Percentiles rank a stretch among this genome's conserved stretches.
phyloP scores from a whole-genome alignment of 2,888 invertebrate genomes.

The Meteorus cinctellus region DNA sequence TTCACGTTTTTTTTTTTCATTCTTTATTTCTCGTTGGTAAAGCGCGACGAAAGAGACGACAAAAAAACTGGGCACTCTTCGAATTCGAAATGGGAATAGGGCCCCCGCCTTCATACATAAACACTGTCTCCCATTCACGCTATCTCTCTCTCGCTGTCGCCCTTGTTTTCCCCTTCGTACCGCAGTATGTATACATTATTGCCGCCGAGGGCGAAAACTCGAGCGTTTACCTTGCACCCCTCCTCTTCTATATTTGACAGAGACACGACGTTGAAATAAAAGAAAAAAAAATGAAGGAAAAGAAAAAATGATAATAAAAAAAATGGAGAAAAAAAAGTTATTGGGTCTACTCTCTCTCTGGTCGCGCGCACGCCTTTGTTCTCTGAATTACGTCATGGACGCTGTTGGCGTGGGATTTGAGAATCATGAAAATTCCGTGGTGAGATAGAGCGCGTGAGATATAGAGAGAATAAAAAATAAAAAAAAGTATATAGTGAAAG shows the following conservation, averaged over 20 bases:
- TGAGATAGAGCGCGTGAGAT: neutral
- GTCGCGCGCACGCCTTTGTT: conserved; percentile 28
- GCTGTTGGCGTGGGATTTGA: conserved; percentile 26
- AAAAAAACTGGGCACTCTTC: conserved; percentile 28
- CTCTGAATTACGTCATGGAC: conserved; percentile 32
- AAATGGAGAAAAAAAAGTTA: neutral
- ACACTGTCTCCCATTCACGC: neutral
- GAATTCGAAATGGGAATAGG: conserved; percentile 25
- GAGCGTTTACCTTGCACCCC: conserved; percentile 29
- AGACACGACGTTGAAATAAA: conserved; percentile 16
- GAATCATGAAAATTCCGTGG: conserved; percentile 30
- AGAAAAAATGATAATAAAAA: neutral
- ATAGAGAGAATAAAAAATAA: neutral
- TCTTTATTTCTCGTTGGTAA: conserved; percentile 1
- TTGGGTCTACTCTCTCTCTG: conserved; percentile 16
- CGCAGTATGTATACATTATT: conserved; percentile 28
- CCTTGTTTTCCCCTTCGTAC: neutral
- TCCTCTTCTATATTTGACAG: conserved; percentile 23
- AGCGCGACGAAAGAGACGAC: conserved; percentile 27
- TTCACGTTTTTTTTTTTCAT: neutral
- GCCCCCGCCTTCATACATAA: conserved; percentile 1
- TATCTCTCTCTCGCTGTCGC: neutral
- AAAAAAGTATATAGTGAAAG: neutral
- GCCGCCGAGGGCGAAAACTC: conserved; percentile 30
- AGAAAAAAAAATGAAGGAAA: neutral